phyloP scores from a whole-genome alignment of 2,797 vertebrate species.

The Staurois parvus region DNA sequence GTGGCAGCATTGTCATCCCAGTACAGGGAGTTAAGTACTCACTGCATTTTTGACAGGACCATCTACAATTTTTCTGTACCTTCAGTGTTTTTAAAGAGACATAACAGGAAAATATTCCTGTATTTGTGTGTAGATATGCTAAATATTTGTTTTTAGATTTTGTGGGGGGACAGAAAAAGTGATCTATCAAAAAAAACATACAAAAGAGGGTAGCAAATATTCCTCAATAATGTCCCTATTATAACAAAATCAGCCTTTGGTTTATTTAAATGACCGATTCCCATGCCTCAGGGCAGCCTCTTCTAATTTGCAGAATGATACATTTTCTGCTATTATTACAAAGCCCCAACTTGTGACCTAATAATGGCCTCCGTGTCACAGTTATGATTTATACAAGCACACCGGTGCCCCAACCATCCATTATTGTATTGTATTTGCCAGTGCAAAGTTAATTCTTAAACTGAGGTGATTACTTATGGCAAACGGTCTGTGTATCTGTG shows the following conservation, averaged over 20 bases:
- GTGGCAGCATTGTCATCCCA: no score
- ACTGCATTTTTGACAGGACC: no score
- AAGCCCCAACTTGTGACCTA: conserved; percentile 28
- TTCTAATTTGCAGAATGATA: not conserved
- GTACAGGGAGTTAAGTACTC: no score
- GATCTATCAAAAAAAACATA: not conserved
- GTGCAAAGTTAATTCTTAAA: conserved; percentile 69
- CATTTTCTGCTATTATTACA: conserved; percentile 37
- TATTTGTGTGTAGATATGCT: no score
- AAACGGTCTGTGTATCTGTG: conserved; percentile 68
- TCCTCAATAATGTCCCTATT: not conserved
- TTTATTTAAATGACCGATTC: conserved; percentile 8
- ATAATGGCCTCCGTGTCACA: conserved; percentile 67
- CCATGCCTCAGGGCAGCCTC: conserved; percentile 20
- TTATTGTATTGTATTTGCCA: conserved; percentile 50
- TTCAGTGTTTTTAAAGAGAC: no score
- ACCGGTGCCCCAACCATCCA: conserved; percentile 60
- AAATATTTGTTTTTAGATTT: no score
- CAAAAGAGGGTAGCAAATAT: not conserved
- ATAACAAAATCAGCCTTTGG: not conserved
- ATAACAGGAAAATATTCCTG: no score
- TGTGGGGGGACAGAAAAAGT: no score
- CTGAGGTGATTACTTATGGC: conserved; percentile 73
- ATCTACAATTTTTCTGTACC: no score
- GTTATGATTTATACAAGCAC: conserved; percentile 66